Evolutionary conservation across 2,888 invertebrate genomes (phyloP), one percentile per base, ranked within the genome.

Genomic region (Hyalella azteca): DNA sequence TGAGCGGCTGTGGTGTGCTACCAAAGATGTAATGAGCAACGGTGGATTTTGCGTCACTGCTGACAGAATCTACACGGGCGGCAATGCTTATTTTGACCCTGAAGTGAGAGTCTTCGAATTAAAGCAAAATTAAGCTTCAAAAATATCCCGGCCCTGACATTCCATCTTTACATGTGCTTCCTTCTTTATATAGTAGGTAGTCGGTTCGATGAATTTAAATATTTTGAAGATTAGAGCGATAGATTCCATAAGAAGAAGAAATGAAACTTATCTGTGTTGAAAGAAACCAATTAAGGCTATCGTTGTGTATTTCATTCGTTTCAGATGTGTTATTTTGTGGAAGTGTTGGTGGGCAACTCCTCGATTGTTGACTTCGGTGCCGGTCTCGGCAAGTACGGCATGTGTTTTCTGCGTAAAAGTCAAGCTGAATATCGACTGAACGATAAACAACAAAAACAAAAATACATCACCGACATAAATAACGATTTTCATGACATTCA

Each of bases 291-390:
- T n/a, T n/a, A n/a, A n/a, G n/a, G n/a, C n/a, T n/a, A n/a, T n/a
- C n/a, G n/a, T n/a, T n/a, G n/a, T n/a, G n/a, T n/a, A n/a, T n/a
- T n/a, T n/a, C n/a, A n/a, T n/a, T n/a, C n/a, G n/a, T n/a, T n/a
- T 5, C 66, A 66, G 66, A 22, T 66, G 36, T 66, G 66, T 29
- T 66, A 66, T 36, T 66, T 66, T 36, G 36, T 36, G 0, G 66
- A 66, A 19, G 66, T 36, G 13, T 36, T 66, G n/a, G 19, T 76
- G 5, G 73, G 73, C 22, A 48, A 49, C 3, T 32, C 73, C 19
- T 73, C 79, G 15, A 15, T 79, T 15, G 66, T 26, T 7, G 79
- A 79, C 48, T 49, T 79, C 22, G 79, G 79, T 13, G 79, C 79
- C 32, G 79, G 79, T 3, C 19, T 79, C n/a, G 79, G 79, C 3